Base-by-base conservation (phyloP, 2,888 invertebrate species). In the Hirtodrosophila histrioides region DNA sequence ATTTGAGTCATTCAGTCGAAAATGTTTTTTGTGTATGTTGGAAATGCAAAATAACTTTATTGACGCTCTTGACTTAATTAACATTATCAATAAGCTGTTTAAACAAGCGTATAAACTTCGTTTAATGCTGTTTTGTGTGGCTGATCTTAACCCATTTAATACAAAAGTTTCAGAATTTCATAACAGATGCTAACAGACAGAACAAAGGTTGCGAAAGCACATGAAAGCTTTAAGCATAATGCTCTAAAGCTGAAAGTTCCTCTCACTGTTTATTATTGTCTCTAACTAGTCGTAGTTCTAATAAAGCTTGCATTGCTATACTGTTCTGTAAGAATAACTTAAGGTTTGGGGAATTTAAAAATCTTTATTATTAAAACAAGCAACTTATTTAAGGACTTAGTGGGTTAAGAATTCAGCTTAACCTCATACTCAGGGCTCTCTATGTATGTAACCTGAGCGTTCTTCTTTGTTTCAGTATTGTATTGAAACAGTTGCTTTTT, bases 401-500 rank as follows among this genome's bases (percentile, higher is more conserved):
- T 51, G 63, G 17, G 37, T 9, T 57, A 24, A 39, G 39, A 39
- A 36, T 27, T 37, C 12, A 39, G 17, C n/a, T 31, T 0, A 11
- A 7, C n/a, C 11, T 17, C 3, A 49, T 12, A 49, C 17, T 46
- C 48, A 57, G 35, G 23, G 41, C 23, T 31, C 54, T 41, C 24
- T 24, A 11, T 36, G 44, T 62, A 36, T 36, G 41, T 51, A 54
- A 61, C 45, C 46, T 51, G 23, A 39, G 41, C 17, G 45, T n/a
- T 46, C 43, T 64, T 71, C 49, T 62, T 64, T 79, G 64, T 70
- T 65, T 51, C 41, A 46, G 35, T 66, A 62, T 49, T 24, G 49
- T 81, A 66, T 81, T 80, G 64, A 56, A 78, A 81, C 80, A 81
- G 88, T 69, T 81, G 88, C 23, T 63, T 68, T 62, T 72, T 29